Evolutionary conservation across 1,140 invertebrate genomes (phyloP).

Genomic region (Leptonema lineaticorne): DNA sequence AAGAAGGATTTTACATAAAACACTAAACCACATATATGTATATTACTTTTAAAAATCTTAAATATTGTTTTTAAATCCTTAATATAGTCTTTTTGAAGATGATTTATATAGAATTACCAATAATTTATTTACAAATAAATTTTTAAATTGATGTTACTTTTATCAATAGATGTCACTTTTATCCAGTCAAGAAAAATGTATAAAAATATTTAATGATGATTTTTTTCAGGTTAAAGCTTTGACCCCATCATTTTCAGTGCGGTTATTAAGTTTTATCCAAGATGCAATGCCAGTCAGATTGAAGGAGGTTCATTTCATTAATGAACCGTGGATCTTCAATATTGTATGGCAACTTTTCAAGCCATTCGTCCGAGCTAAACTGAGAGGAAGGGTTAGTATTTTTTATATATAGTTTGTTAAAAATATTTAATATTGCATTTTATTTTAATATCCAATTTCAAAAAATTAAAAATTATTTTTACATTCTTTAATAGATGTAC

Average conservation of each 20-base stretch:
- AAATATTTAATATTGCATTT: not conserved
- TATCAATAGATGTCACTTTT: not conserved
- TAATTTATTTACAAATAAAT: not conserved
- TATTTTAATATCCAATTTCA: not conserved
- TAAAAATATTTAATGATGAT: constrained; percentile 26
- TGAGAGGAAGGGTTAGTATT: constrained; percentile 73
- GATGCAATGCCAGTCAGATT: constrained; percentile 86
- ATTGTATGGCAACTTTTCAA: constrained; percentile 86
- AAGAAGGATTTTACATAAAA: no score
- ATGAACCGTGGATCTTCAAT: constrained; percentile 86
- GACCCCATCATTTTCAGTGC: constrained; percentile 71
- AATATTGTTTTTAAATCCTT: no score
- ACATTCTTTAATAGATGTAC: constrained; percentile 60
- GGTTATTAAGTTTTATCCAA: constrained; percentile 76
- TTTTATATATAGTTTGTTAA: not conserved
- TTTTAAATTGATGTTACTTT: not conserved
- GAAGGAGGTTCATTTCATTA: constrained; percentile 88
- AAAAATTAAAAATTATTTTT: constrained; percentile 1
- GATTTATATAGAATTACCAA: not conserved
- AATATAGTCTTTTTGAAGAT: not conserved
- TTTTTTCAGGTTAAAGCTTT: constrained; percentile 60
- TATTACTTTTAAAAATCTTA: constrained; percentile 5
- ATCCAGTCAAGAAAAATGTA: not conserved
- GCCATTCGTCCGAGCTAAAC: constrained; percentile 82
- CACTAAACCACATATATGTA: constrained; percentile 5